These are phyloP conservation scores for Gorsachius goisagi DNA, from an alignment of 2,113 vertebrate genomes.

Conservation along the genomic window DNA sequence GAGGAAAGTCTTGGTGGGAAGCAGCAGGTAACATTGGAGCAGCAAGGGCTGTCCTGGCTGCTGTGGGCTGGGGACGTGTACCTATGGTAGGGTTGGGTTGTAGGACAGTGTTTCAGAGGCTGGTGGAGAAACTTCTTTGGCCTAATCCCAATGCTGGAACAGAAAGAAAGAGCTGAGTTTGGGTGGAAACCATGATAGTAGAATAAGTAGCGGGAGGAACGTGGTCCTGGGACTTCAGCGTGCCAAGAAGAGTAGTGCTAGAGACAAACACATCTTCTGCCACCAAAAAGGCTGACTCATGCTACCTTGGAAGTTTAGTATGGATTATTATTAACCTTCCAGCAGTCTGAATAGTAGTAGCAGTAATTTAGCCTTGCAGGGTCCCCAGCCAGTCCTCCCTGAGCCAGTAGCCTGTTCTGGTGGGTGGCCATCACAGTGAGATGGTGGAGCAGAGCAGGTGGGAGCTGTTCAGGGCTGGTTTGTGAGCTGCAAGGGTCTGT, in stretches of 20 bases:
- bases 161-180: background rate
- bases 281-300: background rate
- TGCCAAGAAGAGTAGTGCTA: background rate
- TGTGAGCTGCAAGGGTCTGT: background rate
- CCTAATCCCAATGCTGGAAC: background rate
- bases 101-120: background rate
- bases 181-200: background rate
- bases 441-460: accelerated
- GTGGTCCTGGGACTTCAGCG: background rate
- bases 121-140: background rate
- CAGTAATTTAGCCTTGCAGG: background rate
- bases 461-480: background rate
- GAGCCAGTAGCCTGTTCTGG: background rate
- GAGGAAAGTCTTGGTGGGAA: background rate
- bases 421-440: accelerated
- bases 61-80: accelerated
- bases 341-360: background rate
- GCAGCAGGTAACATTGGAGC: background rate
- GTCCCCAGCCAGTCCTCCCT: background rate
- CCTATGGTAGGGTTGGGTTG: background rate
- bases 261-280: background rate
- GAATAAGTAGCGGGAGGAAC: background rate
- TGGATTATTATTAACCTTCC: background rate
- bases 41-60: background rate
- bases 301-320: background rate